These are phyloP conservation scores for Zelleria hepariella DNA, from an alignment of 2,888 invertebrate genomes.

Conservation along the genomic window DNA sequence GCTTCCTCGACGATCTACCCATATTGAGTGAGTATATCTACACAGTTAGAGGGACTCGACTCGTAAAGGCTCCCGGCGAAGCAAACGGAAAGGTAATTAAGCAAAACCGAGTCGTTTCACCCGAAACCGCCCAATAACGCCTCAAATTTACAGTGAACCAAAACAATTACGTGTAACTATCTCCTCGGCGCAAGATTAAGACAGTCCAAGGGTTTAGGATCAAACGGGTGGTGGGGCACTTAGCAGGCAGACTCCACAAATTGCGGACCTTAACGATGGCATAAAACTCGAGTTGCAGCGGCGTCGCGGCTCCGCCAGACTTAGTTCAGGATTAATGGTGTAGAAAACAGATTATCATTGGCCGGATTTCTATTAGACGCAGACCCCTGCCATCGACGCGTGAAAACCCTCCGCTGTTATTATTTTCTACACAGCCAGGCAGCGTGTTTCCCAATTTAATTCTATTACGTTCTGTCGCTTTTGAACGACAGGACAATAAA, in stretches of 20 bases:
- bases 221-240: slow-evolving; percentile 28
- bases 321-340: slow-evolving; percentile 73
- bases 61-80: slow-evolving; percentile 2
- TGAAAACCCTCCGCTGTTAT: slow-evolving; percentile 66
- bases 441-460: slow-evolving; percentile 67
- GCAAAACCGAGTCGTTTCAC: background rate
- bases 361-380: slow-evolving; percentile 65
- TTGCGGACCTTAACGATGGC: slow-evolving; percentile 71
- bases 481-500: slow-evolving; percentile 68
- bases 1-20: too few species aligned
- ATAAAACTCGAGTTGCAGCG: slow-evolving; percentile 66
- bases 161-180: slow-evolving; percentile 65
- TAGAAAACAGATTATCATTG: slow-evolving; percentile 74
- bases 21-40: too few species aligned
- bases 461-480: slow-evolving; percentile 69
- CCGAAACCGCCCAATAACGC: background rate
- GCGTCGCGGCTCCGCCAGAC: slow-evolving; percentile 68
- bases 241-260: slow-evolving; percentile 71
- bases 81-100: background rate
- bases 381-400: slow-evolving; percentile 69
- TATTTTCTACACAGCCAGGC: slow-evolving; percentile 70
- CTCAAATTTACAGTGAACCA: slow-evolving; percentile 14
- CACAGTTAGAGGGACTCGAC: background rate
- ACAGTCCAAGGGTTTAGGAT: slow-evolving; percentile 68
- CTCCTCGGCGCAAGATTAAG: slow-evolving; percentile 70